Conservation (phyloP, 2,888 invertebrate genomes). For the Harpalus rufipes region DNA sequence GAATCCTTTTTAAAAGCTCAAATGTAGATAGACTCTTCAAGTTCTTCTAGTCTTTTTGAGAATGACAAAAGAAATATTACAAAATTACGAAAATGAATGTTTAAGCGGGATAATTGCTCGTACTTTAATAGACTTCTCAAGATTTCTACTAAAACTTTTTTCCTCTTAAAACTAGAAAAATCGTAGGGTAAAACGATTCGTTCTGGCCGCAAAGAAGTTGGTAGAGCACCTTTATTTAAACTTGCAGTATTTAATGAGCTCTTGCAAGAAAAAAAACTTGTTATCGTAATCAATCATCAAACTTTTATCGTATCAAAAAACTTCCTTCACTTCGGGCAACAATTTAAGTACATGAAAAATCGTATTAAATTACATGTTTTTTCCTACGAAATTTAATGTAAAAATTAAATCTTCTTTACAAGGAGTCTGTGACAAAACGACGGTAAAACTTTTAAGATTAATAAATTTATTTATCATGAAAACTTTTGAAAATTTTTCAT, state of each 20-base stretch:
- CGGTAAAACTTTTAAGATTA: conserved; percentile 26
- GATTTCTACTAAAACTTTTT: conserved; percentile 8
- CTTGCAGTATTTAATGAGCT: conserved; percentile 57
- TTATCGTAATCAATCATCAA: conserved; percentile 61
- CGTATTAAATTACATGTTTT: conserved; percentile 40
- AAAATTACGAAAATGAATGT: neutral
- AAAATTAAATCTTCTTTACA: conserved; percentile 23
- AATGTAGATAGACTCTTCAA: no score
- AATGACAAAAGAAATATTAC: neutral
- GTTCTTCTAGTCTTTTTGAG: neutral
- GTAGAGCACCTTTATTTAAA: conserved; percentile 52
- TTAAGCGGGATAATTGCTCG: neutral
- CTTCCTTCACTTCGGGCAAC: conserved; percentile 31
- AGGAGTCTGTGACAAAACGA: conserved; percentile 13
- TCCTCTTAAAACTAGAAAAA: conserved; percentile 9
- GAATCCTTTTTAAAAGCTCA: no score
- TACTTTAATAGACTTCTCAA: conserved; percentile 20
- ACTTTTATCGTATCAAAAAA: conserved; percentile 42
- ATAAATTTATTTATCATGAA: conserved; percentile 22
- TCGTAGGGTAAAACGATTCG: conserved; percentile 38
- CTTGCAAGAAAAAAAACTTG: conserved; percentile 42
- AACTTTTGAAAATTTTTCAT: conserved; percentile 6
- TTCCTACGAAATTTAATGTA: conserved; percentile 14
- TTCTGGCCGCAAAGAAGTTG: conserved; percentile 14
- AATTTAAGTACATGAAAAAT: conserved; percentile 55